Conservation (phyloP, 2,797 vertebrate species). For the Nasua narica region DNA sequence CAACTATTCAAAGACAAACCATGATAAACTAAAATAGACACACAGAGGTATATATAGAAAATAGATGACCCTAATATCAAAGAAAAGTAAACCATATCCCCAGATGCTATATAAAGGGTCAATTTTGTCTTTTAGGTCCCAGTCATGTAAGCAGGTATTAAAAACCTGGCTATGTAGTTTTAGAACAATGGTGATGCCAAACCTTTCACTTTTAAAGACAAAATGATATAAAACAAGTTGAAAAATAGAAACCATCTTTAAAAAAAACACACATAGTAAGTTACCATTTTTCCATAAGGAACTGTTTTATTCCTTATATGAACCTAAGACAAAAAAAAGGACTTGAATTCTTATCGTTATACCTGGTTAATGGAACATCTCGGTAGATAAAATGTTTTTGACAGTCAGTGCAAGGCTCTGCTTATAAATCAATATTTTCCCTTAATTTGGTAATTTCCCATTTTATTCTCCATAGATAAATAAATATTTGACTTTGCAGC, state of each 20-base stretch:
- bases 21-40: background rate
- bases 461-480: constrained; percentile 40
- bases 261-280: background rate
- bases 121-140: background rate
- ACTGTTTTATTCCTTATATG: background rate
- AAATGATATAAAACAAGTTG: constrained; percentile 7
- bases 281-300: background rate
- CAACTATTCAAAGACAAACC: background rate
- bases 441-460: constrained; percentile 60
- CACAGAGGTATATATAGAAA: background rate
- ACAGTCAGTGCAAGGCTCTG: constrained; percentile 10
- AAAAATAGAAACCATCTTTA: background rate
- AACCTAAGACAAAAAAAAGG: background rate
- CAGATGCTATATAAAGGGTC: background rate
- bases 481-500: constrained; percentile 43
- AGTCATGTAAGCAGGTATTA: background rate
- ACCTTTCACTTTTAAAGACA: background rate
- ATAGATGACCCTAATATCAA: background rate
- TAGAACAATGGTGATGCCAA: background rate
- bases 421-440: constrained; percentile 44
- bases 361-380: constrained; percentile 19
- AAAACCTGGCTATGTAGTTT: background rate
- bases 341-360: background rate
- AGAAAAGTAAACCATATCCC: background rate
- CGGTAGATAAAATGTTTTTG: constrained; percentile 60